Conservation (phyloP, 2,113 vertebrate genomes). For the Cynoglossus semilaevis region DNA sequence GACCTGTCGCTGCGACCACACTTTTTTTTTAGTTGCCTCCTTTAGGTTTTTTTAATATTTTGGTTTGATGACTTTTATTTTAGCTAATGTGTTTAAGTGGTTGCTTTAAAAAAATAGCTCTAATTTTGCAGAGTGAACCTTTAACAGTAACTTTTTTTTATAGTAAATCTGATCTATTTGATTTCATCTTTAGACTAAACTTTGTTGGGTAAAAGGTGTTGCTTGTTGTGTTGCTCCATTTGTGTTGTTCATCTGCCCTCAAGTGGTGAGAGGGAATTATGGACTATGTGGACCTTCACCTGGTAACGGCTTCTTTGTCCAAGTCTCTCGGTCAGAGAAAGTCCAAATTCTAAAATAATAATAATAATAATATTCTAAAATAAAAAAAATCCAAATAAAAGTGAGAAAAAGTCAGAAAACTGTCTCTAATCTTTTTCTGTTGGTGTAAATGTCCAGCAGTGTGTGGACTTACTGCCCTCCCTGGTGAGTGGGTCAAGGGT, state of each 20-base stretch:
- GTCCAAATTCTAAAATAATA: no score
- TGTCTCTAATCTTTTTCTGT: slow-evolving; percentile 42
- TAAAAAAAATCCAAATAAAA: no score
- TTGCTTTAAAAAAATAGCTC: no score
- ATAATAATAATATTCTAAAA: no score
- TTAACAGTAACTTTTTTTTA: no score
- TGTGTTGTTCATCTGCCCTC: neutral
- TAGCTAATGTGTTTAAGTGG: neutral
- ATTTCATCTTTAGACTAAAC: no score
- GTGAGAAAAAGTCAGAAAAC: neutral
- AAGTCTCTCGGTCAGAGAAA: no score
- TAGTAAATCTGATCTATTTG: no score
- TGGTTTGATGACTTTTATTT: neutral
- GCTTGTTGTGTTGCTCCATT: neutral
- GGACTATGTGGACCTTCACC: no score
- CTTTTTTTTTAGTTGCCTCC: neutral
- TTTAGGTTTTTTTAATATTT: no score
- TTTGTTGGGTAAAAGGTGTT: neutral
- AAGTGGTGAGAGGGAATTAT: neutral
- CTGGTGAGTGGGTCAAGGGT: neutral
- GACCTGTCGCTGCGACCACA: slow-evolving; percentile 1
- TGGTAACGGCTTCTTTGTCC: no score
- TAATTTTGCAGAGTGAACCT: no score
- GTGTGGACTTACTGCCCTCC: slow-evolving; percentile 59
- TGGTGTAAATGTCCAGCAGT: slow-evolving; percentile 67